phyloP scores from a whole-genome alignment of 2,113 vertebrate species.

The Sphyrna mokarran region DNA sequence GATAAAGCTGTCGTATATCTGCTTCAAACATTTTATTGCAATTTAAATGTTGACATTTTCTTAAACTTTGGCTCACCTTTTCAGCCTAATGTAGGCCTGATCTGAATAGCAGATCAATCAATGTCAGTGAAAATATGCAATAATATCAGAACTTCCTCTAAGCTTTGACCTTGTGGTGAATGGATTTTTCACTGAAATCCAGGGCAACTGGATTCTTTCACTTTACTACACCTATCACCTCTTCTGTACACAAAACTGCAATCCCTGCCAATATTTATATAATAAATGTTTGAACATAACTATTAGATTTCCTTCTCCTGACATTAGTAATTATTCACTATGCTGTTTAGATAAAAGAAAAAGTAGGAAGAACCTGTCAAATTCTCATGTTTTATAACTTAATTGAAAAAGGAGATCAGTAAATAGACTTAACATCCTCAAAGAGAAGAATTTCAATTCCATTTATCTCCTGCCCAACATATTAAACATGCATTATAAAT shows the following conservation, averaged over 20 bases:
- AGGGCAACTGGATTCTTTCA: not conserved
- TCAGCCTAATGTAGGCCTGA: not conserved
- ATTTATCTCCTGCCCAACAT: not conserved
- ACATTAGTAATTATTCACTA: conserved; percentile 3
- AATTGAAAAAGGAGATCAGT: not conserved
- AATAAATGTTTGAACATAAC: not conserved
- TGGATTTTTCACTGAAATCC: not conserved
- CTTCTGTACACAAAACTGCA: not conserved
- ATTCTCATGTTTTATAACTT: not conserved
- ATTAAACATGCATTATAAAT: not conserved
- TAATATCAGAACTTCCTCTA: not conserved
- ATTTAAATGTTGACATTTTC: not conserved
- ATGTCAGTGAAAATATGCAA: not conserved
- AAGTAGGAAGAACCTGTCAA: not conserved
- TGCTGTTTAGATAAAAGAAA: not conserved
- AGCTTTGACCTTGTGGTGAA: not conserved
- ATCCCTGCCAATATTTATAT: not conserved
- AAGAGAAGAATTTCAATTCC: not conserved
- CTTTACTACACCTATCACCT: not conserved
- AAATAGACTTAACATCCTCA: not conserved
- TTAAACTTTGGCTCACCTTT: not conserved
- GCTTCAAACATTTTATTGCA: not conserved
- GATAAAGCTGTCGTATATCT: not conserved
- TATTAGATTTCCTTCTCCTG: not conserved
- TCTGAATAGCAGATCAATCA: not conserved